Evolutionary conservation across 1,140 invertebrate species (phyloP).

Genomic region (Drosophila albomicans): DNA sequence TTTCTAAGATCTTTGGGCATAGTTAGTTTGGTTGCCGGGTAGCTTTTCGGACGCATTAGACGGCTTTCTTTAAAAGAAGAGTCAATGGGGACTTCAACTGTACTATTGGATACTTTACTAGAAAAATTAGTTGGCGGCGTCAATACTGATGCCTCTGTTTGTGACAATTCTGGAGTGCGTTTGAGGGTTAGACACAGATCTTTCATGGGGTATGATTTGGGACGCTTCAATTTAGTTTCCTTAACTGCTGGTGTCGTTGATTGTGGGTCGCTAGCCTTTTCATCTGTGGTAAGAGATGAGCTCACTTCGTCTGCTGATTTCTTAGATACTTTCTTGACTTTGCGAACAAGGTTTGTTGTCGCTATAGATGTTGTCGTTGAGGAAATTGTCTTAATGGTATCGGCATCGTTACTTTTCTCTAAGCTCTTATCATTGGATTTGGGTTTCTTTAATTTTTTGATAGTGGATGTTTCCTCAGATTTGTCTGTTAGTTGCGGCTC

Average conservation of each 20-base stretch:
- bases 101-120: constrained; percentile 43
- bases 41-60: constrained; percentile 85
- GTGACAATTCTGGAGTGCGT: constrained; percentile 14
- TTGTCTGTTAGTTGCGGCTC: constrained; percentile 9
- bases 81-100: constrained; percentile 2
- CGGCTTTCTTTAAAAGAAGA: constrained; percentile 59
- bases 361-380: constrained; percentile 33
- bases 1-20: constrained; percentile 81
- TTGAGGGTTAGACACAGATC: constrained; percentile 60
- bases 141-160: constrained; percentile 3
- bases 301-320: constrained; percentile 55
- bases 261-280: constrained; percentile 7
- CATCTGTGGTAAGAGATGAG: constrained; percentile 4
- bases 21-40: constrained; percentile 85
- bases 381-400: constrained; percentile 2
- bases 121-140: constrained; percentile 37
- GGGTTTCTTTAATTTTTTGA: constrained; percentile 79
- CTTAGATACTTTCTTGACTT: constrained; percentile 74
- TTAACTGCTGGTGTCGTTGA: constrained; percentile 44
- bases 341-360: constrained; percentile 62
- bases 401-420: constrained; percentile 22
- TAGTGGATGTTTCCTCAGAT: constrained; percentile 69
- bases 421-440: constrained; percentile 67
- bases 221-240: constrained; percentile 87
- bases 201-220: constrained; percentile 86